Conservation (phyloP, 2,888 invertebrate genomes). For the Pyralis farinalis region DNA sequence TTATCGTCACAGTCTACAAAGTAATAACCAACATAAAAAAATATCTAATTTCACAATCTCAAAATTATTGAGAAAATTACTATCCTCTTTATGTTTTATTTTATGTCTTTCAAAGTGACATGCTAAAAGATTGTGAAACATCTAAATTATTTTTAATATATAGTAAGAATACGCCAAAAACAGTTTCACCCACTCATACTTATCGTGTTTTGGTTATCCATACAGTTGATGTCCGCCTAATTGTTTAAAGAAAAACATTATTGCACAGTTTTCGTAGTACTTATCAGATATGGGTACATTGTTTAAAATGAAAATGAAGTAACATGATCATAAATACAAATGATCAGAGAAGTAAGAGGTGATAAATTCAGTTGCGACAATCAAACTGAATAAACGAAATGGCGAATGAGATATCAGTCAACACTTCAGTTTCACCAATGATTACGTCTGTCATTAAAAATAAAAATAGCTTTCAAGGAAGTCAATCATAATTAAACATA, state of each 20-base stretch:
- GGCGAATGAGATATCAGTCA: too few relatives aligned
- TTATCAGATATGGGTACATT: not conserved
- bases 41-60: too few relatives aligned
- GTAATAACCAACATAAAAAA: too few relatives aligned
- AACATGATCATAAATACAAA: not conserved
- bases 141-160: not conserved
- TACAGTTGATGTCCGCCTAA: conserved; percentile 45
- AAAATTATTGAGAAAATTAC: too few relatives aligned
- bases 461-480: too few relatives aligned
- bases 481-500: too few relatives aligned
- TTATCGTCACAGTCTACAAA: too few relatives aligned
- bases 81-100: not conserved
- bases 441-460: too few relatives aligned
- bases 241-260: conserved; percentile 9
- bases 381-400: too few relatives aligned
- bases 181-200: conserved; percentile 39
- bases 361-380: too few relatives aligned
- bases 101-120: not conserved
- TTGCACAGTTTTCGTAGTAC: not conserved
- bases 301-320: not conserved
- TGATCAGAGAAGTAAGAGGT: too few relatives aligned
- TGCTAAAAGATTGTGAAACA: not conserved
- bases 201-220: conserved; percentile 37
- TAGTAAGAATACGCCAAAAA: not conserved
- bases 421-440: too few relatives aligned